These are phyloP conservation scores for Conus ventricosus DNA, from an alignment of 1,140 invertebrate species.

Conservation along the genomic window DNA sequence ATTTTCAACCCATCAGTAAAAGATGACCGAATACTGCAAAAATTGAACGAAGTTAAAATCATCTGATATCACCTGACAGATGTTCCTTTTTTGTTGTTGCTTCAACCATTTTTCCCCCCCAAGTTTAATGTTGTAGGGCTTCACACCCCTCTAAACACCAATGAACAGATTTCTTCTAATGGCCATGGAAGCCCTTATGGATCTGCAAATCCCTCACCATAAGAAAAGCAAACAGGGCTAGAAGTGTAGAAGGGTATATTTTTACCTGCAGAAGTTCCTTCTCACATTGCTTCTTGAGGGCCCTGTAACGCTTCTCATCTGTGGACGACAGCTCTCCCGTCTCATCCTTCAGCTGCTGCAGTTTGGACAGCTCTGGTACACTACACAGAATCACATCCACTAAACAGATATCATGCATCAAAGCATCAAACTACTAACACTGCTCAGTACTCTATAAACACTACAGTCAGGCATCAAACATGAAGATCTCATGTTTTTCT, in stretches of 20 bases:
- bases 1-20: too few relatives aligned
- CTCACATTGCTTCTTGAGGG: constrained; percentile 93
- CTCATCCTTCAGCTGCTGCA: constrained; percentile 98
- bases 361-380: constrained; percentile 89
- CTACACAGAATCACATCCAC: constrained; percentile 49
- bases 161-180: too few relatives aligned
- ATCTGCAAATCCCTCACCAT: too few relatives aligned
- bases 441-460: constrained; percentile 43
- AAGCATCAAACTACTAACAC: constrained; percentile 50
- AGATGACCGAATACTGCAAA: too few relatives aligned
- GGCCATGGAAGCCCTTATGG: too few relatives aligned
- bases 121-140: too few relatives aligned
- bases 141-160: too few relatives aligned
- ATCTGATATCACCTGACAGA: too few relatives aligned
- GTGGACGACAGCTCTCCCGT: constrained; percentile 92
- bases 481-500: neutral
- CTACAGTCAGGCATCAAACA: neutral
- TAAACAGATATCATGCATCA: neutral
- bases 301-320: constrained; percentile 96
- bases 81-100: too few relatives aligned
- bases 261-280: constrained; percentile 85
- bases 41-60: too few relatives aligned
- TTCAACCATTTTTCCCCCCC: too few relatives aligned
- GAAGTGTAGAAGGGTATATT: neutral
- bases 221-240: neutral